Evolutionary conservation across 2,888 invertebrate species (phyloP).

Genomic region (Lumbricus terrestris): DNA sequence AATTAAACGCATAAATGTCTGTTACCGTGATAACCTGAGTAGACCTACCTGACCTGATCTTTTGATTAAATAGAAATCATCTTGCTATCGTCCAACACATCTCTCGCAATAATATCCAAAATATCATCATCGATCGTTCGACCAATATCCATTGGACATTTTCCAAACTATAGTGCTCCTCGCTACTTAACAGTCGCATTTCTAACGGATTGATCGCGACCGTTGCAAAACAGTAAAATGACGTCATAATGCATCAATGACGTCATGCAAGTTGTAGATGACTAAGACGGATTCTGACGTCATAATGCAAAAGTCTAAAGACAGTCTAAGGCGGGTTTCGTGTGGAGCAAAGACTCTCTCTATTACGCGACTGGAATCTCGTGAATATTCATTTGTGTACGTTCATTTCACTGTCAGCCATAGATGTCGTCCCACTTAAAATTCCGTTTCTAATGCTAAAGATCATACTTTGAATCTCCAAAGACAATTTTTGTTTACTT

Average conservation of each 20-base stretch:
- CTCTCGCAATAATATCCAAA: background rate
- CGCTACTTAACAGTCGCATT: background rate
- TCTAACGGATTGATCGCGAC: background rate
- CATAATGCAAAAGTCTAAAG: no score
- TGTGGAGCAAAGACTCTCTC: background rate
- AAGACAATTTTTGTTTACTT: no score
- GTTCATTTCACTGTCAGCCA: no score
- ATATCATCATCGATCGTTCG: background rate
- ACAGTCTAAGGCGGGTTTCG: background rate
- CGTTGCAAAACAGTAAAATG: background rate
- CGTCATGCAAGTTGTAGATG: background rate
- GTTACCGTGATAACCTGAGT: background rate
- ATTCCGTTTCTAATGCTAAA: no score
- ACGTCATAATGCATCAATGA: background rate
- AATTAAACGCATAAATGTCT: background rate
- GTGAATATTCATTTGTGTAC: no score
- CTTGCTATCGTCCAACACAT: background rate
- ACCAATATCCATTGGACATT: background rate
- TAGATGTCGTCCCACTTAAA: no score
- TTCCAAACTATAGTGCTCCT: background rate
- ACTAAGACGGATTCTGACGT: background rate
- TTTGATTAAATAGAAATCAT: background rate
- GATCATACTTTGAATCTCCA: no score
- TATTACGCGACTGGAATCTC: no score
- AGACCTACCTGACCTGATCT: no score